Evolutionary conservation across 2,888 invertebrate species (phyloP).

Genomic region (Scaptomyza cyrtandrae): DNA sequence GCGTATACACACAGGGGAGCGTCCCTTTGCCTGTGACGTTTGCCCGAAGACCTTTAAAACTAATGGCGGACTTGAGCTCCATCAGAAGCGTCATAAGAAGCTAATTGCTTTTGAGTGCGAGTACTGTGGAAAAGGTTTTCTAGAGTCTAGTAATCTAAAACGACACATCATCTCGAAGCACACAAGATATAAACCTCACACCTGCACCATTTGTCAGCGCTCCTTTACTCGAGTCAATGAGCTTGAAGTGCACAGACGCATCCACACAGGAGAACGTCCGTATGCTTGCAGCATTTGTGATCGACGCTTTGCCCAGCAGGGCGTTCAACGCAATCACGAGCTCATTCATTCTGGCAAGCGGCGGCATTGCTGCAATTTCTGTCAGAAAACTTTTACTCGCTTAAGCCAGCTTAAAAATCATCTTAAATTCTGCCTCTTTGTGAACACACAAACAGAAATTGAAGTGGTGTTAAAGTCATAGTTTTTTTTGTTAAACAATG

Average conservation of each 20-base stretch:
- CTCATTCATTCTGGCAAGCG: slow-evolving; percentile 81
- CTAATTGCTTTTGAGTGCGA: slow-evolving; percentile 67
- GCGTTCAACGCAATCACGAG: slow-evolving; percentile 84
- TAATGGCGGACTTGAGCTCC: slow-evolving; percentile 75
- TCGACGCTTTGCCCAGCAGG: slow-evolving; percentile 76
- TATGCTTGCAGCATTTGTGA: slow-evolving; percentile 78
- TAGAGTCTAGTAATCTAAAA: slow-evolving; percentile 79
- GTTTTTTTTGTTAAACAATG: not conserved
- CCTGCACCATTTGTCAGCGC: slow-evolving; percentile 78
- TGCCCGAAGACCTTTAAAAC: slow-evolving; percentile 82
- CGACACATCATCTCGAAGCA: slow-evolving; percentile 80
- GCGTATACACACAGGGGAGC: slow-evolving; percentile 81
- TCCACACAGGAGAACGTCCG: slow-evolving; percentile 82
- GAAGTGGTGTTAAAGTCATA: not conserved
- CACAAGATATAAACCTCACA: slow-evolving; percentile 81
- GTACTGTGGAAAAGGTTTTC: slow-evolving; percentile 76
- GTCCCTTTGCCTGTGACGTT: slow-evolving; percentile 78
- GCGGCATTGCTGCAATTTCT: slow-evolving; percentile 71
- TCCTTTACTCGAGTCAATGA: slow-evolving; percentile 81
- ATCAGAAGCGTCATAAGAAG: slow-evolving; percentile 75
- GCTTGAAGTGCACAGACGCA: slow-evolving; percentile 85
- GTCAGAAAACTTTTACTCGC: slow-evolving; percentile 73
- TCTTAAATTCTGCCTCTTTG: slow-evolving; percentile 19
- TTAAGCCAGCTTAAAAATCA: slow-evolving; percentile 50
- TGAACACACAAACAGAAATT: not conserved